Evolutionary conservation across 1,140 invertebrate genomes (phyloP), one percentile per base, ranked within the genome.

Genomic region (Drosophila mauritiana): DNA sequence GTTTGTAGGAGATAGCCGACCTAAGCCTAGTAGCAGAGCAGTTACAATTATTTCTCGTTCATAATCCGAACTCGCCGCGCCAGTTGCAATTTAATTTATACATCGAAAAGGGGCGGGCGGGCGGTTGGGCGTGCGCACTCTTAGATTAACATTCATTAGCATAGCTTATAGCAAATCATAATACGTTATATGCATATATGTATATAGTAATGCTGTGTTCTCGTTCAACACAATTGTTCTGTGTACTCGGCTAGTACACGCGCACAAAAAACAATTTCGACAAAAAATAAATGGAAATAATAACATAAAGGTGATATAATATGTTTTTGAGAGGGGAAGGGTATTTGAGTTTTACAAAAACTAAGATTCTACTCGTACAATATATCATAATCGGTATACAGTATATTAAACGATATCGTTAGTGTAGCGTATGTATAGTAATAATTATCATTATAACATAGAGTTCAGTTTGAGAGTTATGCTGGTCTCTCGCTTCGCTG

Each of bases 91-190:
- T 88, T 63, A 88, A 83, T 86, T 83, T 86, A 83, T 86, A 86
- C 83, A 88, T 83, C 52, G 53, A 76, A 73, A 76, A 39, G 54
- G 48, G 63, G 37, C 36, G 40, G 53, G 65, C 65, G 25, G 53
- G 20, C 20, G 20, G 20, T 3, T 22, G 20, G 20, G 65, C 65
- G 22, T 17, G n/a, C 40, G 27, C 48, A 13, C 46, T 36, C 72
- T 73, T 63, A 64, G 25, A 36, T 15, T 80, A 73, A 54, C 65
- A 64, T 75, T 75, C 67, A 52, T 79, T 74, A 83, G 77, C 54
- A 80, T 79, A 86, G 83, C 83, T 86, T 86, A 88, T 79, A 88
- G 83, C 84, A 83, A 88, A 88, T 86, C 79, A 88, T 88, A 88
- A 88, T 88, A 89, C 83, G 64, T 83, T 88, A 79, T 72, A 85